Evolutionary conservation across 2,113 vertebrate genomes (phyloP).

Genomic region (Clarias magur): DNA sequence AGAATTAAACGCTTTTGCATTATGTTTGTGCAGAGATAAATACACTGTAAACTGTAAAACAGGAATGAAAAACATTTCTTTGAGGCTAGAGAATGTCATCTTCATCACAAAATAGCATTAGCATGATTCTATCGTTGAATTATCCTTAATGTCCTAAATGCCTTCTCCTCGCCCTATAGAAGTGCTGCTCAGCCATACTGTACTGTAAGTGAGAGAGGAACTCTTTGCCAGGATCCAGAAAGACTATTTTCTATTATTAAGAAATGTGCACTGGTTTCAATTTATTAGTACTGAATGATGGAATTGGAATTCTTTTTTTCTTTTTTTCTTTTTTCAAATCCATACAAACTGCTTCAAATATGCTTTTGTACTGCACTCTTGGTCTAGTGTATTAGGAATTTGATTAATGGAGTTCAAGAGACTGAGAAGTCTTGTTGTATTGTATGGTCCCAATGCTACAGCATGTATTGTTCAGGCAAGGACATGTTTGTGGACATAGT

Average conservation of each 20-base stretch:
- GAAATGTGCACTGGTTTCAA: background rate
- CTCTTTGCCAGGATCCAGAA: background rate
- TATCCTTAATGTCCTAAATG: background rate
- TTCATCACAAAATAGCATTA: background rate
- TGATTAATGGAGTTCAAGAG: background rate
- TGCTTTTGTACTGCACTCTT: background rate
- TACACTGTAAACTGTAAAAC: background rate
- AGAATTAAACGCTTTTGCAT: background rate
- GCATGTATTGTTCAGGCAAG: background rate
- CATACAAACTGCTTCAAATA: background rate
- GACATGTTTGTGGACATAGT: background rate
- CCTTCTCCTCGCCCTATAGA: background rate
- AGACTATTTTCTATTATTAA: background rate
- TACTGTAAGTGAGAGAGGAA: background rate
- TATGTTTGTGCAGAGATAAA: background rate
- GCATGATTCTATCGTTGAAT: background rate
- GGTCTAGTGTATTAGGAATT: background rate
- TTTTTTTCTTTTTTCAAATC: background rate
- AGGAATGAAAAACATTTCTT: background rate
- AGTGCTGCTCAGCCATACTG: background rate
- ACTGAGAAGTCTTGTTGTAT: background rate
- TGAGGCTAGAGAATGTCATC: background rate
- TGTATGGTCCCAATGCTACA: background rate
- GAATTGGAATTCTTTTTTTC: background rate
- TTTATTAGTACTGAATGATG: background rate